These are phyloP conservation scores for Heliconius hermathena DNA, from an alignment of 1,140 invertebrate genomes.

Conservation along the genomic window DNA sequence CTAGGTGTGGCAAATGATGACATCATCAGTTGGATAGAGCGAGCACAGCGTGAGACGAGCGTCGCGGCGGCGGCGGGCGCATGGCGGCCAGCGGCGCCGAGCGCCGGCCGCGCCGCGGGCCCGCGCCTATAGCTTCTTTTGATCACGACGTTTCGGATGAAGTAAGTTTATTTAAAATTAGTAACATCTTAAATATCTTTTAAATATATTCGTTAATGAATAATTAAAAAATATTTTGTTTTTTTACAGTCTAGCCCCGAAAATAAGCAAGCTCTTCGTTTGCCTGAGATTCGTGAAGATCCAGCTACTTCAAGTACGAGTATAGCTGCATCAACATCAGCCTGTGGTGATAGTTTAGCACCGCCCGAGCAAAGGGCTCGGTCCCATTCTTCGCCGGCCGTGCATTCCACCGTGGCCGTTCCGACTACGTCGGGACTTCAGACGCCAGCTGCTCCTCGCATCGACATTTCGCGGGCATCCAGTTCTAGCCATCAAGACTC, in stretches of 20 bases:
- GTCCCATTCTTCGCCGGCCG: constrained; percentile 63
- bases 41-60: constrained; percentile 29
- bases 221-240: constrained; percentile 4
- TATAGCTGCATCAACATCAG: constrained; percentile 29
- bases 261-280: constrained; percentile 82
- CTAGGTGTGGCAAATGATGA: constrained; percentile 23
- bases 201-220: not conserved
- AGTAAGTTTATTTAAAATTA: constrained; percentile 75
- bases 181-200: not conserved
- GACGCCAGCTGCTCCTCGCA: constrained; percentile 89
- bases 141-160: constrained; percentile 93
- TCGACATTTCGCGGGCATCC: constrained; percentile 93
- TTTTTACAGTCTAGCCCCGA: constrained; percentile 83
- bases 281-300: constrained; percentile 88
- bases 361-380: constrained; percentile 61
- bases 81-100: constrained; percentile 61
- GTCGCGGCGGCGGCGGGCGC: constrained; percentile 41
- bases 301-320: constrained; percentile 44
- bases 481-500: constrained; percentile 93
- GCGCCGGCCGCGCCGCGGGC: constrained; percentile 89
- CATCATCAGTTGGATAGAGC: not conserved
- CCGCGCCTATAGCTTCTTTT: constrained; percentile 95
- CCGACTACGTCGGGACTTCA: constrained; percentile 70
- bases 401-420: constrained; percentile 38
- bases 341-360: constrained; percentile 42